phyloP scores from a whole-genome alignment of 2,888 invertebrate genomes.

The Cartodere bifasciata region DNA sequence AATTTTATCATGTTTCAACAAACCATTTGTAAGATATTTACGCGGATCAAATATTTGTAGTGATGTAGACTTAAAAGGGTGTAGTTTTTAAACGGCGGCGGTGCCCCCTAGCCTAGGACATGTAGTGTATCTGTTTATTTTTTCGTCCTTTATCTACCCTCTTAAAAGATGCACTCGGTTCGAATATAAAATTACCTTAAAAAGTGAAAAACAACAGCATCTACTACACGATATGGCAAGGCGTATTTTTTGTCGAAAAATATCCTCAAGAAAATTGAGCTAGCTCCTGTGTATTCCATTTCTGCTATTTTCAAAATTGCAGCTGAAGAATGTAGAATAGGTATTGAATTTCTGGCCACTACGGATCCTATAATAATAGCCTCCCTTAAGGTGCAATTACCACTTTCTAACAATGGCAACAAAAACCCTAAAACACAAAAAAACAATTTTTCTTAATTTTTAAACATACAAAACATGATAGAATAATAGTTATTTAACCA shows the following conservation, averaged over 20 bases:
- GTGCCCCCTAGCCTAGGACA: too few relatives aligned
- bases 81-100: too few relatives aligned
- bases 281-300: constrained; percentile 95
- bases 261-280: constrained; percentile 86
- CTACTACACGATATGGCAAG: constrained; percentile 86
- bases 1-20: too few relatives aligned
- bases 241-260: constrained; percentile 97
- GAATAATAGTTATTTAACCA: too few relatives aligned
- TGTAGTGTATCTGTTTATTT: too few relatives aligned
- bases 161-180: too few relatives aligned
- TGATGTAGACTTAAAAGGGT: too few relatives aligned
- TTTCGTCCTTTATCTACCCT: too few relatives aligned
- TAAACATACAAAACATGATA: too few relatives aligned
- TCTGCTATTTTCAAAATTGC: constrained; percentile 91
- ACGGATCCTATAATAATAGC: constrained; percentile 92
- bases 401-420: constrained; percentile 66
- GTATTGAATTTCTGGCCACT: constrained; percentile 80
- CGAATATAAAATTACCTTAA: constrained; percentile 49
- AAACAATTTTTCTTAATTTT: too few relatives aligned
- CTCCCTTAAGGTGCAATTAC: constrained; percentile 89
- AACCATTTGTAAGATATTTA: too few relatives aligned
- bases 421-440: constrained; percentile 45
- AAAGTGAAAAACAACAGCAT: constrained; percentile 91
- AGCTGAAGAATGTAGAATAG: constrained; percentile 89
- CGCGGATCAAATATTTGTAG: too few relatives aligned